Conservation (phyloP, 2,797 vertebrate genomes). For the Coluber constrictor region DNA sequence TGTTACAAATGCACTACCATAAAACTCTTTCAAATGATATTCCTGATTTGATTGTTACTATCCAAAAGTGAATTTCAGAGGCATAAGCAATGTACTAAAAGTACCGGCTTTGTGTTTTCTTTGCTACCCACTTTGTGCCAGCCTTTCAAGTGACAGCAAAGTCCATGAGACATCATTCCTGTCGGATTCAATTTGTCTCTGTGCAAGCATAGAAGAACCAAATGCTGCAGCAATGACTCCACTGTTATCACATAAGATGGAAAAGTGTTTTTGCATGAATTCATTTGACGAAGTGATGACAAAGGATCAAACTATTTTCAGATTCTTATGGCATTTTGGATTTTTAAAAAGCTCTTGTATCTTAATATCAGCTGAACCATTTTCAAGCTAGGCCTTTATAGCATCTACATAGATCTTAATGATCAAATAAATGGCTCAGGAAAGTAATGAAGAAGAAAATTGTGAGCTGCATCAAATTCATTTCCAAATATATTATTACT, state of each 20-base stretch:
- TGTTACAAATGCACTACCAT: slow-evolving; percentile 48
- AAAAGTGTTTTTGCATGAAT: slow-evolving; percentile 51
- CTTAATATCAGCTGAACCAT: slow-evolving; percentile 9
- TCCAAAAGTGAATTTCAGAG: slow-evolving; percentile 50
- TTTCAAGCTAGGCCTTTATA: background rate
- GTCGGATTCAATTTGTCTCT: slow-evolving; percentile 80
- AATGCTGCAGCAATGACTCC: slow-evolving; percentile 72
- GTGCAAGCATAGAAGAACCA: slow-evolving; percentile 76
- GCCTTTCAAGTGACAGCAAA: slow-evolving; percentile 79
- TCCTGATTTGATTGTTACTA: slow-evolving; percentile 43
- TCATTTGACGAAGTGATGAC: background rate
- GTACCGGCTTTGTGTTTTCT: slow-evolving; percentile 48
- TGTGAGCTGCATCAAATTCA: background rate
- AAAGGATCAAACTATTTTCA: slow-evolving; percentile 35
- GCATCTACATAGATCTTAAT: slow-evolving; percentile 7
- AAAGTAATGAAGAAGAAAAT: background rate
- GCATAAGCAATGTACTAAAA: slow-evolving; percentile 45
- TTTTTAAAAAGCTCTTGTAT: background rate
- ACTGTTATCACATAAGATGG: slow-evolving; percentile 61
- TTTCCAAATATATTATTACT: background rate
- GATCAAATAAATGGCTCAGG: background rate
- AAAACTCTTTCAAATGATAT: slow-evolving; percentile 44
- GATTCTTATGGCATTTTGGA: slow-evolving; percentile 4
- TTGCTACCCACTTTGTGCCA: slow-evolving; percentile 68
- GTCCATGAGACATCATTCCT: slow-evolving; percentile 81